phyloP scores from a whole-genome alignment of 1,140 invertebrate species.

The Cotesia typhae region DNA sequence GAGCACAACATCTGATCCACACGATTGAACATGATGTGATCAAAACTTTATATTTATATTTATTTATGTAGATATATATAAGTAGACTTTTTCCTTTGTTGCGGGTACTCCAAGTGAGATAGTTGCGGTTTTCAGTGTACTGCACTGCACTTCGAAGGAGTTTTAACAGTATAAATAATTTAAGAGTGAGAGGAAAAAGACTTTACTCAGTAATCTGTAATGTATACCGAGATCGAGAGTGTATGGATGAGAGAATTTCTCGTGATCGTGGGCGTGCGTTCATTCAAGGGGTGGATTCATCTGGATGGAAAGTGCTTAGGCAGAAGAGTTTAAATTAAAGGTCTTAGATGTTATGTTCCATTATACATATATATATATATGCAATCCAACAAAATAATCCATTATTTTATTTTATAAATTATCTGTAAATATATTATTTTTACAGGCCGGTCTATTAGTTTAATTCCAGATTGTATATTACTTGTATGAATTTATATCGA shows the following conservation, averaged over 20 bases:
- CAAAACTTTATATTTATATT: no score
- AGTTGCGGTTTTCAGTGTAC: not conserved
- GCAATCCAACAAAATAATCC: not conserved
- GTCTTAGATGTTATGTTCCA: slow-evolving; percentile 22
- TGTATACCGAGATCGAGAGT: slow-evolving; percentile 17
- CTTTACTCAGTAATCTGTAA: not conserved
- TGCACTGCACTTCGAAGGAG: no score
- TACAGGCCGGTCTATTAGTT: not conserved
- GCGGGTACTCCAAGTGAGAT: not conserved
- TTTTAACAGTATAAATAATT: no score
- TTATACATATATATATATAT: slow-evolving; percentile 16
- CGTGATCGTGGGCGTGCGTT: slow-evolving; percentile 30
- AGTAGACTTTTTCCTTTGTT: slow-evolving; percentile 16
- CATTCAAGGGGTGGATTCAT: slow-evolving; percentile 34
- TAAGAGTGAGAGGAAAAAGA: no score
- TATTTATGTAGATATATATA: slow-evolving; percentile 5
- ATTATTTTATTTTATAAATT: not conserved
- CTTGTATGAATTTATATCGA: no score
- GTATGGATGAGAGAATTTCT: slow-evolving; percentile 23
- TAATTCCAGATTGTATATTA: no score
- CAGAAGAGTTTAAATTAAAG: slow-evolving; percentile 12
- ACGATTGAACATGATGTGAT: slow-evolving; percentile 34
- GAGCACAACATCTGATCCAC: slow-evolving; percentile 5
- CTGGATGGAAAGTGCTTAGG: slow-evolving; percentile 24
- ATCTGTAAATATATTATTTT: not conserved